Percentiles rank a stretch among this genome's conserved stretches.
phyloP scores from a whole-genome alignment of 2,113 vertebrate genomes.

The Hemiprocne comata region DNA sequence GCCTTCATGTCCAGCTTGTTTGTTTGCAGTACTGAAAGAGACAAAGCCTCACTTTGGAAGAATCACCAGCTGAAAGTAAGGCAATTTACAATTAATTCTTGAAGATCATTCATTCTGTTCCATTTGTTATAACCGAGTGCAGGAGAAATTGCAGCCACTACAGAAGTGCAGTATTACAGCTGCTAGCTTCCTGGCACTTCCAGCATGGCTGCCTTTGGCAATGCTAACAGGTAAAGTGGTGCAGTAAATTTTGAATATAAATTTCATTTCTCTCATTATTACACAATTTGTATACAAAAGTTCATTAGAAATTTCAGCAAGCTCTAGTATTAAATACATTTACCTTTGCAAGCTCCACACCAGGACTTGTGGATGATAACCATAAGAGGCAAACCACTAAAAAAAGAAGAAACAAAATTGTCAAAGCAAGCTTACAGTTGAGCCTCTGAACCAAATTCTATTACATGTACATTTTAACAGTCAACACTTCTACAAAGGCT shows the following conservation, averaged over 20 bases:
- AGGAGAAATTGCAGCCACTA: neutral
- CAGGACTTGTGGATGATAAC: slow-evolving; percentile 96
- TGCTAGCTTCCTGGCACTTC: neutral
- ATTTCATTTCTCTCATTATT: too few relatives aligned
- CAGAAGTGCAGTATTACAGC: neutral
- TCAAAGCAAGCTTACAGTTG: neutral
- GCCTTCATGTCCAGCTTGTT: neutral
- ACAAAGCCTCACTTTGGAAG: neutral
- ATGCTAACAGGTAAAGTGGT: neutral
- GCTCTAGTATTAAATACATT: neutral
- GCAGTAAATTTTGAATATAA: too few relatives aligned
- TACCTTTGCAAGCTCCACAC: slow-evolving; percentile 99
- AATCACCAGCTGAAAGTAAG: neutral
- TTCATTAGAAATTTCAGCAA: neutral
- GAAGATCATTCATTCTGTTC: neutral
- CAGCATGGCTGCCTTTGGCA: neutral
- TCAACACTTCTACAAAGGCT: neutral
- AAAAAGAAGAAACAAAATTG: slow-evolving; percentile 11
- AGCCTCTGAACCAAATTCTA: neutral
- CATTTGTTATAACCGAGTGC: neutral
- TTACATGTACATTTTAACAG: neutral
- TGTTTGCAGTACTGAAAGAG: neutral
- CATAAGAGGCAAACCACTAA: slow-evolving; percentile 94
- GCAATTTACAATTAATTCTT: neutral
- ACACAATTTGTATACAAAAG: neutral